Conservation (phyloP, 1,140 invertebrate genomes). For the Orchestia grillus region DNA sequence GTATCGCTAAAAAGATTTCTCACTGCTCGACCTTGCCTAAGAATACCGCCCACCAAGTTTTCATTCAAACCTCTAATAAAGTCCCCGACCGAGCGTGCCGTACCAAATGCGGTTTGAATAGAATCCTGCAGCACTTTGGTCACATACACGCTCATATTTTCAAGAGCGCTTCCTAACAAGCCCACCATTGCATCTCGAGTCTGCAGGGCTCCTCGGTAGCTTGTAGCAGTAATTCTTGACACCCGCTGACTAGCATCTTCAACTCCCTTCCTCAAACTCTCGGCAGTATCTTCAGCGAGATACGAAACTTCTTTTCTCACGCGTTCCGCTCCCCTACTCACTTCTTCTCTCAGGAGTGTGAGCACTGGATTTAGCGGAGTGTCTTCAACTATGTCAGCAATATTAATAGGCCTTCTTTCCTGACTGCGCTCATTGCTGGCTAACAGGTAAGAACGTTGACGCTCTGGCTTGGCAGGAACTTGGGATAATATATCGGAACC, state of each 20-base stretch:
- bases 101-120: constrained; percentile 36
- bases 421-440: not conserved
- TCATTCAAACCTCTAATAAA: constrained; percentile 24
- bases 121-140: constrained; percentile 2
- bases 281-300: constrained; percentile 24
- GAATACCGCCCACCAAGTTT: constrained; percentile 17
- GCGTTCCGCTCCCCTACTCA: not conserved
- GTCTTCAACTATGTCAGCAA: constrained; percentile 16
- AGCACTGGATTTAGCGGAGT: constrained; percentile 22
- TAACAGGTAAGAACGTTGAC: not conserved
- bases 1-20: constrained; percentile 5
- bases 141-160: constrained; percentile 34
- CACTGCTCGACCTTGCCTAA: constrained; percentile 9
- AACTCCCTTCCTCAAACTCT: not conserved
- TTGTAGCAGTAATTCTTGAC: constrained; percentile 3
- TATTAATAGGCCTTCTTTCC: not conserved
- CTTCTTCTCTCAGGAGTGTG: not conserved
- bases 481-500: not conserved
- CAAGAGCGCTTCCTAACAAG: not conserved
- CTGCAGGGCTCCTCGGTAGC: constrained; percentile 35
- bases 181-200: constrained; percentile 22
- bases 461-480: not conserved
- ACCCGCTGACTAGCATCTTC: constrained; percentile 19
- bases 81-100: not conserved
- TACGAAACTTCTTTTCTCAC: constrained; percentile 3